Percentiles rank a stretch among this genome's conserved stretches.
Evolutionary conservation across 2,113 vertebrate species (phyloP).

Genomic region (Leucopsar rothschildi): DNA sequence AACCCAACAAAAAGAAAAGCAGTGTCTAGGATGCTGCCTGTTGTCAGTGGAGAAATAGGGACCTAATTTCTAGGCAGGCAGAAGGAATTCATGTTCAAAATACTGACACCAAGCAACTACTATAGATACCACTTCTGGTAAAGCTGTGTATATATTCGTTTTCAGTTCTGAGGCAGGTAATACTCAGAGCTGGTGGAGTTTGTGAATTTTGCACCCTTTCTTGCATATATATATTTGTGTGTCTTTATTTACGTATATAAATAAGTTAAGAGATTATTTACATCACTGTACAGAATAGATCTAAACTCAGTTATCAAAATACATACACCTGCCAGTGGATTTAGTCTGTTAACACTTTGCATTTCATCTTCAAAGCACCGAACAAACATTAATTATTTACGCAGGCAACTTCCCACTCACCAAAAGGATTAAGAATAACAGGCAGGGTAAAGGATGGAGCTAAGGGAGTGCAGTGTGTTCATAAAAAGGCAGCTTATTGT

Average conservation of each 20-base stretch:
- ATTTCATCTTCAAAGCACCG: neutral
- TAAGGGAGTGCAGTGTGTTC: neutral
- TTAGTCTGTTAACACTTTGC: neutral
- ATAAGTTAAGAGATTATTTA: conserved; percentile 47
- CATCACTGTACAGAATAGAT: conserved; percentile 6
- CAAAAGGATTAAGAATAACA: neutral
- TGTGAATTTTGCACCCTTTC: neutral
- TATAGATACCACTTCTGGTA: neutral
- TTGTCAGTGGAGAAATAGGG: neutral
- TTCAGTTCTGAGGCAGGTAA: neutral
- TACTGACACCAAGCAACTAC: neutral
- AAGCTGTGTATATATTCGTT: neutral
- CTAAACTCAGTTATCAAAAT: neutral
- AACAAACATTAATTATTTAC: neutral
- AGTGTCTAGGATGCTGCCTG: neutral
- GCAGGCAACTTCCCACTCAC: neutral
- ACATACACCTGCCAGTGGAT: neutral
- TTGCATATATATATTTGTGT: neutral
- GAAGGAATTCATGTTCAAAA: neutral
- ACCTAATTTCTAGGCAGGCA: neutral
- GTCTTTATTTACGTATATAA: neutral
- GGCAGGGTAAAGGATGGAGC: neutral
- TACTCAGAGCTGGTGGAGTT: neutral
- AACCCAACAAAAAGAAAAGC: neutral
- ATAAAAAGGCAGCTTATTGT: neutral